Percentiles rank a stretch among this genome's conserved stretches.
phyloP scores from a whole-genome alignment of 2,888 invertebrate genomes.

The Oscheius onirici region DNA sequence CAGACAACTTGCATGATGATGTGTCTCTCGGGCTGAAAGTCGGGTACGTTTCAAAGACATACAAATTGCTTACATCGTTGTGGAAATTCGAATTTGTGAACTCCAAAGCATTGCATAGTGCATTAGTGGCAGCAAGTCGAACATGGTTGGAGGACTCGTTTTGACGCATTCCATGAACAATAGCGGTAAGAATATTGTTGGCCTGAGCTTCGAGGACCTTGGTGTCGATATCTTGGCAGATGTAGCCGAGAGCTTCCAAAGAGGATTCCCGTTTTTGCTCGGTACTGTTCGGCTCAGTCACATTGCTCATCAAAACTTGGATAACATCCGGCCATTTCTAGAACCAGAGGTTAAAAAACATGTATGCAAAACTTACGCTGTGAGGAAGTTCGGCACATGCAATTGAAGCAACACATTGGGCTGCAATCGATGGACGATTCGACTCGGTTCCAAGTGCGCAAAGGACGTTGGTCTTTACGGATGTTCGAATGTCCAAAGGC shows the following conservation, averaged over 20 bases:
- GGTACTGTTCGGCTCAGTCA: constrained; percentile 81
- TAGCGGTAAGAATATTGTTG: constrained; percentile 96
- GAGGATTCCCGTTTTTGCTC: constrained; percentile 96
- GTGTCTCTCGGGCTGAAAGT: constrained; percentile 84
- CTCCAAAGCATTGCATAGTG: constrained; percentile 94
- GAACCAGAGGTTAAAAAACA: constrained; percentile 65
- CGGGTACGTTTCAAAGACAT: background rate
- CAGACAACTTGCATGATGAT: constrained; percentile 99
- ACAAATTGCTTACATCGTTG: constrained; percentile 79
- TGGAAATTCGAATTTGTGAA: constrained; percentile 99
- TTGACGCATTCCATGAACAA: constrained; percentile 97
- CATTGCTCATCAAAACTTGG: constrained; percentile 86
- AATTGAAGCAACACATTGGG: constrained; percentile 98
- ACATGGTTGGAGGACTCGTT: constrained; percentile 87
- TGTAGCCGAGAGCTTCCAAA: constrained; percentile 96
- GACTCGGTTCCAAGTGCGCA: constrained; percentile 93
- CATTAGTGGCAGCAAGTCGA: constrained; percentile 92
- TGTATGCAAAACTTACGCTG: background rate
- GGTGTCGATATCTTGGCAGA: constrained; percentile 90
- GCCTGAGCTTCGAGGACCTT: constrained; percentile 84
- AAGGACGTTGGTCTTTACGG: constrained; percentile 94
- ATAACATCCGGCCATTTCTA: constrained; percentile 93
- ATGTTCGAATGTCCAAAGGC: constrained; percentile 85
- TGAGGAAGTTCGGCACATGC: constrained; percentile 93
- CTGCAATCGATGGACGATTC: constrained; percentile 92